phyloP scores from a whole-genome alignment of 2,797 vertebrate genomes.

The Tamandua tetradactyla region DNA sequence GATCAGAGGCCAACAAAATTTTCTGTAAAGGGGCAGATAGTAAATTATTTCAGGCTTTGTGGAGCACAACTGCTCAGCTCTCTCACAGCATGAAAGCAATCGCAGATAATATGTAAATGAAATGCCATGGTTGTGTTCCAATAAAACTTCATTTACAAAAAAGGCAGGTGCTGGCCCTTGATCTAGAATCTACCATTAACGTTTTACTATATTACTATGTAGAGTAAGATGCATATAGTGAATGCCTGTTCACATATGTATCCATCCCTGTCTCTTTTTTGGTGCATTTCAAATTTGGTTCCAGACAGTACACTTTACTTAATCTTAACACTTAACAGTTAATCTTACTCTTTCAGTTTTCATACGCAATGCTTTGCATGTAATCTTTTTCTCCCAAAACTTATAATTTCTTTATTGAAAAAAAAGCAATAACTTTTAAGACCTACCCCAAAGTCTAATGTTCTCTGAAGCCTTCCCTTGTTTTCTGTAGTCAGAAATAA shows the following conservation, averaged over 20 bases:
- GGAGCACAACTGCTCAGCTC: neutral
- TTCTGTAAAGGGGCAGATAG: neutral
- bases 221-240: too few relatives aligned
- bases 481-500: neutral
- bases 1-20: neutral
- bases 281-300: neutral
- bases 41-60: neutral
- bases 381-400: neutral
- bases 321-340: slow-evolving; percentile 22
- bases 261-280: neutral
- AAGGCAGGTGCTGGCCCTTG: neutral
- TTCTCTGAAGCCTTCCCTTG: neutral
- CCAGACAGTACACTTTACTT: neutral
- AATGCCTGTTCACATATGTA: neutral
- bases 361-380: neutral
- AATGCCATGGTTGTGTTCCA: neutral
- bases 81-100: neutral
- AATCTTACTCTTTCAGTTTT: neutral
- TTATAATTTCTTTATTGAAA: neutral
- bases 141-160: slow-evolving; percentile 46
- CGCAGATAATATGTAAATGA: neutral
- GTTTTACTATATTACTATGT: too few relatives aligned
- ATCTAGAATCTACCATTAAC: neutral
- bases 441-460: neutral
- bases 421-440: neutral